Evolutionary conservation across 2,113 vertebrate species (phyloP).

Genomic region (Lepus europaeus): DNA sequence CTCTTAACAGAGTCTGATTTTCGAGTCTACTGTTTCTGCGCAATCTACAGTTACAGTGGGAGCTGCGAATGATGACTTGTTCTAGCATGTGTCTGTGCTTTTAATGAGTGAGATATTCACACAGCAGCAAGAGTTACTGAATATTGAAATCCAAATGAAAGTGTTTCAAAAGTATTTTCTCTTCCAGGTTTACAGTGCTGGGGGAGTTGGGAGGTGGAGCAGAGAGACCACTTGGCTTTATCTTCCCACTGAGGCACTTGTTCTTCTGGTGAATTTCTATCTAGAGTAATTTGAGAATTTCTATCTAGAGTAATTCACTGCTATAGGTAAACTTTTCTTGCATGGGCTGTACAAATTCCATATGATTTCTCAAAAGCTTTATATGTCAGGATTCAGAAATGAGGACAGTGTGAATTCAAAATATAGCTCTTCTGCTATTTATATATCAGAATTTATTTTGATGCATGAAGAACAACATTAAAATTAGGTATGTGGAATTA

Average conservation of each 20-base stretch:
- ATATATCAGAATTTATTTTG: background rate
- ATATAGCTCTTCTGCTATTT: background rate
- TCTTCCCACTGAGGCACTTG: background rate
- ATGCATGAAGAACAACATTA: background rate
- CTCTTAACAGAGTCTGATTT: background rate
- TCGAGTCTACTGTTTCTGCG: background rate
- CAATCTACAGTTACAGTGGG: background rate
- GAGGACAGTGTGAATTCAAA: background rate
- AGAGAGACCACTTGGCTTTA: background rate
- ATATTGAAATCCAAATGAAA: background rate
- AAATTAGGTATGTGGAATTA: background rate
- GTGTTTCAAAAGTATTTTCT: background rate
- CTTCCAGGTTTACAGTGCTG: background rate
- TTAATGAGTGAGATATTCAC: conserved; percentile 17
- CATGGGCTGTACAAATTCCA: background rate
- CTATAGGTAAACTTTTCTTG: background rate
- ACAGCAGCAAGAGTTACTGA: background rate
- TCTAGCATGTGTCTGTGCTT: background rate
- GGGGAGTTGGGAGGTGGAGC: too few species aligned
- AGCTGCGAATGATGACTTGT: background rate
- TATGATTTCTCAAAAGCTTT: background rate
- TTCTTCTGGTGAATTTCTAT: background rate
- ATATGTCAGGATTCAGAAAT: conserved; percentile 25
- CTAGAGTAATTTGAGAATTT: background rate
- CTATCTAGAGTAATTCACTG: background rate